Evolutionary conservation across 2,113 vertebrate species (phyloP).

Genomic region (Irena cyanogastra): DNA sequence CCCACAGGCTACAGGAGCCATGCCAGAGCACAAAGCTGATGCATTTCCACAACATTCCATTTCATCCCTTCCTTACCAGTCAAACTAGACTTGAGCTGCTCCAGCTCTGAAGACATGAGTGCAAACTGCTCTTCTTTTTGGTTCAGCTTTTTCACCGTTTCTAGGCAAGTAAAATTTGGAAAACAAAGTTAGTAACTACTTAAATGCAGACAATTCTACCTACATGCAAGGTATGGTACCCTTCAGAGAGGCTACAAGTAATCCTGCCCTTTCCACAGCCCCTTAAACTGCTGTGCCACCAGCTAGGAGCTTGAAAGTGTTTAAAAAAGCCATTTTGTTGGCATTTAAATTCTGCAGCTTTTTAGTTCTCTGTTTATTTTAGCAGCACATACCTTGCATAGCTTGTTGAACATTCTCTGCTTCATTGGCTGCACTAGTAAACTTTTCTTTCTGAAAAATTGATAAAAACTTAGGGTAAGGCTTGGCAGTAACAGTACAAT

Average conservation of each 20-base stretch:
- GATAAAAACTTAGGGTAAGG: background rate
- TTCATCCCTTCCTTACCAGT: conserved; percentile 59
- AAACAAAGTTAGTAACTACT: background rate
- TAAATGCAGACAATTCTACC: background rate
- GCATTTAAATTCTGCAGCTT: background rate
- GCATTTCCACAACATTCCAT: background rate
- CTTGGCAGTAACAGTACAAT: background rate
- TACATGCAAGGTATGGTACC: background rate
- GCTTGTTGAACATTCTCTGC: conserved; percentile 75
- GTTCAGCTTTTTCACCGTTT: conserved; percentile 80
- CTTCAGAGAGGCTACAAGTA: background rate
- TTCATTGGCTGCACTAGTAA: conserved; percentile 76
- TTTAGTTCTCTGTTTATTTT: background rate
- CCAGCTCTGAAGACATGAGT: conserved; percentile 76
- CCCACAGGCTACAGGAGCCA: background rate
- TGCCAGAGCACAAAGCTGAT: background rate
- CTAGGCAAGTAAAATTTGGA: conserved; percentile 69
- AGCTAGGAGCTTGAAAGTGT: background rate
- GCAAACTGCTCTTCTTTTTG: conserved; percentile 85
- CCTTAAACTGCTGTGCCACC: background rate
- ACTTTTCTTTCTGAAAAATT: conserved; percentile 82
- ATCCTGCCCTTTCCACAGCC: background rate
- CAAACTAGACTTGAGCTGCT: conserved; percentile 75
- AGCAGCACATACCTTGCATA: conserved; percentile 84
- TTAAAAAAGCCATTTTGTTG: background rate